Conservation (phyloP, 2,797 vertebrate species). For the Ambastaia sidthimunki region DNA sequence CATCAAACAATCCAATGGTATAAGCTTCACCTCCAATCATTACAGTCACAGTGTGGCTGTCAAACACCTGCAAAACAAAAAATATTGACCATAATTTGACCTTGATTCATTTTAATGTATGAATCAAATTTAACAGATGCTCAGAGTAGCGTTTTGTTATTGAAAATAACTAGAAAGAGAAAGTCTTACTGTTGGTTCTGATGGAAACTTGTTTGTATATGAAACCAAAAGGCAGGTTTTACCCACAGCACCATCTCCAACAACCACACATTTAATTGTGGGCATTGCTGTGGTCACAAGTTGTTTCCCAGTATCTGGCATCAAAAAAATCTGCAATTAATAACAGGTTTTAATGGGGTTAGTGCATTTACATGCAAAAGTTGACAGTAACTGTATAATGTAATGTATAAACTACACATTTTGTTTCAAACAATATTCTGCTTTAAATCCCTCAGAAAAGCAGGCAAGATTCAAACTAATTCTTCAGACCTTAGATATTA, state of each 20-base stretch:
- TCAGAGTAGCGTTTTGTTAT: not conserved
- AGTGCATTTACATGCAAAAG: not conserved
- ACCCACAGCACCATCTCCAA: conserved; percentile 84
- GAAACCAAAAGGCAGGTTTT: conserved; percentile 86
- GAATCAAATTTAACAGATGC: not conserved
- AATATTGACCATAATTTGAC: too few species aligned
- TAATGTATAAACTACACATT: too few species aligned
- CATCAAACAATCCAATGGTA: conserved; percentile 82
- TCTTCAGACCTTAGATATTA: too few species aligned
- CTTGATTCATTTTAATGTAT: not conserved
- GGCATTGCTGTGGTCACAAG: conserved; percentile 72
- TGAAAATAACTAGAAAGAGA: not conserved
- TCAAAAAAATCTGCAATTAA: conserved; percentile 7
- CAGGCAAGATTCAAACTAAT: too few species aligned
- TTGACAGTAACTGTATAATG: not conserved
- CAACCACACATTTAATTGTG: conserved; percentile 85
- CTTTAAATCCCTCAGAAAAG: too few species aligned
- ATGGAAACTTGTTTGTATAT: conserved; percentile 85
- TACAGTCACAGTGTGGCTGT: conserved; percentile 84
- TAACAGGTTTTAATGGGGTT: not conserved
- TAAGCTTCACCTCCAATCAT: conserved; percentile 83
- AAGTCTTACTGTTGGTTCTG: conserved; percentile 81
- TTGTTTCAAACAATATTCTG: too few species aligned
- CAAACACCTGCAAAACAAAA: conserved; percentile 74
- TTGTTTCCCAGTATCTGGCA: conserved; percentile 14